Evolutionary conservation across 92 coral and sea anemone species (phyloP), one percentile per base, ranked within the genome.

Genomic region (Blastomussa wellsi): DNA sequence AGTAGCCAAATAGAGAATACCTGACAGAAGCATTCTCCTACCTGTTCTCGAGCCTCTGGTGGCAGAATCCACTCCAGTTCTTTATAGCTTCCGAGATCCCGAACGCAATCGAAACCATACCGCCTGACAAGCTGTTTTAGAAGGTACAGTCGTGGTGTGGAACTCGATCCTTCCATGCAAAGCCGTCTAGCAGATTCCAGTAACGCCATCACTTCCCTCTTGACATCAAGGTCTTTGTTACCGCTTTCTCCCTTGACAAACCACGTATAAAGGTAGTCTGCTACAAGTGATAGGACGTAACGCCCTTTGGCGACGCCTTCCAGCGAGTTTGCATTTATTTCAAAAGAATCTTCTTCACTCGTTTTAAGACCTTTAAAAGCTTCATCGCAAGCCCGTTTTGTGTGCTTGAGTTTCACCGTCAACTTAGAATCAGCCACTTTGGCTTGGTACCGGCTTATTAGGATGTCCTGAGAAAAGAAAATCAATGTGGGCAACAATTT

Each of bases 11-110:
- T 53, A 3, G 5, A 16, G 60, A 0, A 20, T 7, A 0, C 19
- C 22, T 19, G 5, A 53, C 4, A 53, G n/a, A 2, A 35, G 2
- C 24, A 16, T 2, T 48, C 14, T 1, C 49, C 28, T 60, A 83
- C 87, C 80, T 83, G 80, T 62, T 73, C 64, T 13, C 74, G 70
- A 17, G 76, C 89, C 49, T 85, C 90, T 44, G 87, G 55, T 10
- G 95, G 95, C 14, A 92, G 9, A 42, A 92, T 81, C 95, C 95
- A 92, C 59, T 84, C 82, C 36, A 92, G 88, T 47, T 90, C 90
- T 28, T 81, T 64, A 67, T 52, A 77, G 26, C 66, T 60, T 37
- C 88, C 90, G 69, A 90, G 86, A 55, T 82, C 80, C 35, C 81
- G 67, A 39, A 92, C 88, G 24, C 88, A 78, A 52, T 92, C 91